Evolutionary conservation across 2,888 invertebrate genomes (phyloP).

Genomic region (Thecophora atra): DNA sequence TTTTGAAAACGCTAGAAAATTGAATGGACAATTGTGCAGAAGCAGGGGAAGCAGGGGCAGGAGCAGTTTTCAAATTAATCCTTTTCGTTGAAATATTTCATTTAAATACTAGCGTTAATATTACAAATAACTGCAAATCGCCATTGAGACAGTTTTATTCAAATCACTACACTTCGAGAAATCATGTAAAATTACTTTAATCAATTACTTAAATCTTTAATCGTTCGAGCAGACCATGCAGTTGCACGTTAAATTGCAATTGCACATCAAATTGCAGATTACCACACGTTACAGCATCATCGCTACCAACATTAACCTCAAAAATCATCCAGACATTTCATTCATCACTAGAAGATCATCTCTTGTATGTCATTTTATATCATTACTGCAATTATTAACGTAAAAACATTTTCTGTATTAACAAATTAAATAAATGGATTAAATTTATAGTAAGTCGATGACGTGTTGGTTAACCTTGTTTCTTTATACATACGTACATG

Average conservation of each 20-base stretch:
- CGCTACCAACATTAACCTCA: background rate
- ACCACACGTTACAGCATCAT: conserved; percentile 8
- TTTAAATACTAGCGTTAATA: conserved; percentile 22
- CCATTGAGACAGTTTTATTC: too few relatives aligned
- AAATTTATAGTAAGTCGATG: conserved; percentile 15
- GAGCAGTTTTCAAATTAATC: background rate
- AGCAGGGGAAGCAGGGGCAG: background rate
- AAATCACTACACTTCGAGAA: too few relatives aligned
- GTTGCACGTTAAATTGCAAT: too few relatives aligned
- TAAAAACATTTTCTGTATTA: conserved; percentile 35
- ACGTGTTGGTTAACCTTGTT: background rate
- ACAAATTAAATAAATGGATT: conserved; percentile 20
- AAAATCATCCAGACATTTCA: too few relatives aligned
- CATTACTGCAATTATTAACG: conserved; percentile 34
- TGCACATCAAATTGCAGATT: conserved; percentile 24
- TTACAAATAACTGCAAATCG: too few relatives aligned
- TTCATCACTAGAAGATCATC: background rate
- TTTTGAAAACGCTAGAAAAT: conserved; percentile 4
- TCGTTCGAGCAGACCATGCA: too few relatives aligned
- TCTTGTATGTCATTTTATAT: conserved; percentile 25
- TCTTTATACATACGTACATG: background rate
- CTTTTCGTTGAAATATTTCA: conserved; percentile 6
- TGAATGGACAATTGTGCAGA: background rate
- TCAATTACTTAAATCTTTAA: too few relatives aligned
- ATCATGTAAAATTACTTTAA: too few relatives aligned